Evolutionary conservation across 2,113 vertebrate genomes (phyloP), one percentile per base, ranked within the genome.

Genomic region (Leucoraja erinaceus): DNA sequence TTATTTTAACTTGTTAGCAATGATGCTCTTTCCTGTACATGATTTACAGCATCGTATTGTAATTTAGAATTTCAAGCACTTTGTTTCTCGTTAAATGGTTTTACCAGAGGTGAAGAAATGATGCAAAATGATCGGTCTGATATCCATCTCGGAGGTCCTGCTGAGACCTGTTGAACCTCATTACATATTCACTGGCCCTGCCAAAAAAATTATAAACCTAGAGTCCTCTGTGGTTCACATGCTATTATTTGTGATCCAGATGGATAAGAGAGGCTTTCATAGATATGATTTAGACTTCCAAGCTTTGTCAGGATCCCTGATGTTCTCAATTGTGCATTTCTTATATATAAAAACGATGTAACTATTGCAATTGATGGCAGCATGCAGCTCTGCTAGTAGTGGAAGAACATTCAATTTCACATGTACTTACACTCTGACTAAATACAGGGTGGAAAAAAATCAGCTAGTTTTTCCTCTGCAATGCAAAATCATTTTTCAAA

Each of bases 181-280:
- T 88, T 59, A 88, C 16, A 63, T n/a, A 88, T 88, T 88, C 83
- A 88, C 59, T n/a, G 11, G 28, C 56, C 59, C 59, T 66, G 83
- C 83, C 83, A 88, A n/a, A 88, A 61, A 61, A 61, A 72, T 86
- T 54, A 84, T 25, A 63, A 86, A 61, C n/a, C 28, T 28, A 88
- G 28, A 88, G 33, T 12, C 63, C 83, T 59, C 81, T 31, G 5
- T 18, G 83, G 83, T 63, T 88, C 59, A 4, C 59, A 63, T 88
- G 59, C 28, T 66, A 28, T 63, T 88, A 88, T 6, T 66, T 59
- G 12, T 63, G 83, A 88, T 88, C 59, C 31, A 88, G 59, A 88
- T 88, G 28, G 83, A 88, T 88, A 66, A 86, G 83, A 18, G 83
- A 18, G 9, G 12, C 59, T 33, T 63, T 88, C 31, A 33, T 31